Conservation (phyloP, 2,113 vertebrate genomes). For the Cephalophus harveyi region DNA sequence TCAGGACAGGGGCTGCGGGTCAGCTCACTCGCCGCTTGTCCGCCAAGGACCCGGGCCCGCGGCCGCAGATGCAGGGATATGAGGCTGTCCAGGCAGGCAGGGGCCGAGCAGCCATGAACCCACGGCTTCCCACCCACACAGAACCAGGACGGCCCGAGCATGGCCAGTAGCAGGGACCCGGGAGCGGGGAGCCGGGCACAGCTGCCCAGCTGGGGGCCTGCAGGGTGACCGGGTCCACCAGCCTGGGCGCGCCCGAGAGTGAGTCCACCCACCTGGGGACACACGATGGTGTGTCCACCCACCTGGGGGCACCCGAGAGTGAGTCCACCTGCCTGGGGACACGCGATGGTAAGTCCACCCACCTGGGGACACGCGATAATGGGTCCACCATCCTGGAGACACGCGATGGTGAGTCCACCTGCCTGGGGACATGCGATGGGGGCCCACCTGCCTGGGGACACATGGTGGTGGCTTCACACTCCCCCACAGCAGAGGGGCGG, state of each 20-base stretch:
- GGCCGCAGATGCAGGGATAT: neutral
- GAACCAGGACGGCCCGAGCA: rapidly evolving
- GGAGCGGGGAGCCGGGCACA: rapidly evolving
- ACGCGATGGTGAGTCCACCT: too few relatives aligned
- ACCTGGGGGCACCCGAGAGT: rapidly evolving
- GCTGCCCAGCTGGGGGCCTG: neutral
- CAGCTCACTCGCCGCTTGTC: neutral
- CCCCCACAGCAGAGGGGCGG: rapidly evolving
- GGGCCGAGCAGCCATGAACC: rapidly evolving
- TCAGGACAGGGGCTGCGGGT: too few relatives aligned
- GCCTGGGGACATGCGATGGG: too few relatives aligned
- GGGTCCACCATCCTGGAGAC: too few relatives aligned
- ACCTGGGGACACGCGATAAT: too few relatives aligned
- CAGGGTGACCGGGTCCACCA: neutral
- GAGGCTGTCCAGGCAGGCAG: neutral
- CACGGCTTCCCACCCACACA: rapidly evolving
- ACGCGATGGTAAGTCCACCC: rapidly evolving
- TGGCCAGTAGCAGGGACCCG: too few relatives aligned
- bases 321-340: too few relatives aligned
- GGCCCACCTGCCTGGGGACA: neutral
- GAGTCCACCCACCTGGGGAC: neutral
- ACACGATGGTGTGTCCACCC: rapidly evolving
- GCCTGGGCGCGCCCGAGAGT: neutral
- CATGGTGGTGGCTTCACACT: neutral
- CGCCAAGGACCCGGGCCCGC: rapidly evolving